Evolutionary conservation across 2,797 vertebrate species (phyloP).

Genomic region (Helicolenus hilgendorfi): DNA sequence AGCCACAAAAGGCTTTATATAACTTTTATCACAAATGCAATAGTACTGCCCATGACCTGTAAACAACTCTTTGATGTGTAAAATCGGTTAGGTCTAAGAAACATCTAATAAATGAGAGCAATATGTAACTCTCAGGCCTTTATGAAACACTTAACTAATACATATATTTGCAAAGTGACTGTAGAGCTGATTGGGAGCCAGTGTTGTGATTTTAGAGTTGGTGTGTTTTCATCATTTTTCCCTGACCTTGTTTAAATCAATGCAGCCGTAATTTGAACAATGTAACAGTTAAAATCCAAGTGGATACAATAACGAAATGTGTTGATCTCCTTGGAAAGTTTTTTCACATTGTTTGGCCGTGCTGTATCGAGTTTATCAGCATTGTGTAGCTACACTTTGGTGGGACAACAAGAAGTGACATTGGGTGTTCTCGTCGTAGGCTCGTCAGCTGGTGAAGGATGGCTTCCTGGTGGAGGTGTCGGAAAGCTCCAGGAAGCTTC

Average conservation of each 20-base stretch:
- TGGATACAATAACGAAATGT: neutral
- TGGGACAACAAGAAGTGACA: conserved; percentile 22
- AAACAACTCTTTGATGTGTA: neutral
- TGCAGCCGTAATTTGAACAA: neutral
- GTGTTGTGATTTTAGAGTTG: neutral
- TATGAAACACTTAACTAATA: neutral
- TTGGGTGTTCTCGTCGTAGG: conserved; percentile 83
- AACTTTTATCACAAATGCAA: neutral
- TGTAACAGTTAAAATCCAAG: neutral
- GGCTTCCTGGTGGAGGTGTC: conserved; percentile 98
- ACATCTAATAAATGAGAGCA: neutral
- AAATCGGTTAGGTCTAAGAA: neutral
- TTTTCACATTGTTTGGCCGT: neutral
- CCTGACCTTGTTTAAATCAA: neutral
- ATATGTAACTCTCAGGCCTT: neutral
- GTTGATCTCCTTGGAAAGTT: neutral
- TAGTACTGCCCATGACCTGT: neutral
- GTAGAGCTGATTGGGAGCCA: neutral
- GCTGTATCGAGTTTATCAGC: neutral
- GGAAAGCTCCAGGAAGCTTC: conserved; percentile 96
- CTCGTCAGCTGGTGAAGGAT: conserved; percentile 97
- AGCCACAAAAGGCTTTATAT: neutral
- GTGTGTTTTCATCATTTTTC: neutral
- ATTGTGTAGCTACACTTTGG: neutral
- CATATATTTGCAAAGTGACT: neutral